These are phyloP conservation scores for Phalacrocorax aristotelis DNA, from an alignment of 2,113 vertebrate species.

Conservation along the genomic window DNA sequence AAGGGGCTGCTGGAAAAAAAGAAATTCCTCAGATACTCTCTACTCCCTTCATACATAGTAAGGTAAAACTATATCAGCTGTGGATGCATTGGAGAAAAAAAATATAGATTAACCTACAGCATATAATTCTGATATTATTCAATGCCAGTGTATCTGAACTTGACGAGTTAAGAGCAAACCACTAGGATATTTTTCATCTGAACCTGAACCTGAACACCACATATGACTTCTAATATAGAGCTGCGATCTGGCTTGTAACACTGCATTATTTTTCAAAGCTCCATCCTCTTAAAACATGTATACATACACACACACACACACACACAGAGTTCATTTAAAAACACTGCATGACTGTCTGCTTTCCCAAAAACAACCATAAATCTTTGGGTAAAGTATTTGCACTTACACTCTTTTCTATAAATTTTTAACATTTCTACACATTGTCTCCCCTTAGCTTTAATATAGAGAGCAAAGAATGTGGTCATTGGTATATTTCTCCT, in stretches of 20 bases:
- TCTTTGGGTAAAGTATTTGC: background rate
- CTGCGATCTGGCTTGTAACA: background rate
- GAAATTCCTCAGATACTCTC: background rate
- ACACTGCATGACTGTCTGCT: background rate
- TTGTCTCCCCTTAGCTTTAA: background rate
- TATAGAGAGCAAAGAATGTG: background rate
- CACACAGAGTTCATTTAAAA: background rate
- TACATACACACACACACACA: background rate
- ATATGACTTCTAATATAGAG: background rate
- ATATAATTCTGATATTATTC: background rate
- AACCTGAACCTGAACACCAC: background rate
- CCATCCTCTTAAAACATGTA: background rate
- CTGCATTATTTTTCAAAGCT: background rate
- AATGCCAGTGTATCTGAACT: background rate
- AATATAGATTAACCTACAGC: background rate
- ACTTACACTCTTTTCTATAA: background rate
- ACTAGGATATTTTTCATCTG: background rate
- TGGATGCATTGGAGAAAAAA: background rate
- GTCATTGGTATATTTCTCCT: background rate
- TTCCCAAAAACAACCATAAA: background rate
- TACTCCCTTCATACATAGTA: background rate
- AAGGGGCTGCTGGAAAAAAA: background rate
- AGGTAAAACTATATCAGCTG: background rate
- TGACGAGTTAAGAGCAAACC: background rate
- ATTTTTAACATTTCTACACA: background rate